phyloP scores from a whole-genome alignment of 2,888 invertebrate genomes.

The Synergus japonicus region DNA sequence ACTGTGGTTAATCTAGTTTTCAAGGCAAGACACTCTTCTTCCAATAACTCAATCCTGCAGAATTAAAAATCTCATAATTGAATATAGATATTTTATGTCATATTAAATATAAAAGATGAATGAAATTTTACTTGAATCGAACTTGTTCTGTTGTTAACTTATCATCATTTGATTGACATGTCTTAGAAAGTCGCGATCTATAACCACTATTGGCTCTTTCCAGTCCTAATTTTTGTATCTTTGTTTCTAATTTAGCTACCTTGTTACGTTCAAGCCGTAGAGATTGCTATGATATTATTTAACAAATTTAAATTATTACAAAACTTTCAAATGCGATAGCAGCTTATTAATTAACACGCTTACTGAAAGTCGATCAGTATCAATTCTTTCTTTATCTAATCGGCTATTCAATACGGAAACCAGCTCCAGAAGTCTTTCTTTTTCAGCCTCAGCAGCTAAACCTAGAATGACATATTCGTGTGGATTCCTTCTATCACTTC shows the following conservation, averaged over 20 bases:
- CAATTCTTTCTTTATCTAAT: constrained; percentile 80
- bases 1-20: constrained; percentile 82
- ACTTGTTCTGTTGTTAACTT: constrained; percentile 71
- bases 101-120: constrained; percentile 19
- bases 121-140: constrained; percentile 61
- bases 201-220: constrained; percentile 77
- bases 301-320: not conserved
- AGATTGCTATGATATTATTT: constrained; percentile 64
- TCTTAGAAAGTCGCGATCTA: constrained; percentile 67
- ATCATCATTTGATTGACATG: constrained; percentile 69
- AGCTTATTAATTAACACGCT: constrained; percentile 21
- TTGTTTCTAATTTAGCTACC: constrained; percentile 80
- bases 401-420: constrained; percentile 80
- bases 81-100: not conserved
- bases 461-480: constrained; percentile 77
- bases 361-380: constrained; percentile 64
- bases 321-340: not conserved
- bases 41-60: constrained; percentile 81
- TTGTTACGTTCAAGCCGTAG: constrained; percentile 79
- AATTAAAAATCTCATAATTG: constrained; percentile 71
- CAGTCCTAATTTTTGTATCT: constrained; percentile 79
- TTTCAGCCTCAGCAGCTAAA: constrained; percentile 82
- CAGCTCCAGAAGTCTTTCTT: constrained; percentile 81
- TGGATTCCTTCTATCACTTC: constrained; percentile 54
- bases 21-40: constrained; percentile 83